Evolutionary conservation across 2,888 invertebrate species (phyloP).

Genomic region (Sepiola atlantica): DNA sequence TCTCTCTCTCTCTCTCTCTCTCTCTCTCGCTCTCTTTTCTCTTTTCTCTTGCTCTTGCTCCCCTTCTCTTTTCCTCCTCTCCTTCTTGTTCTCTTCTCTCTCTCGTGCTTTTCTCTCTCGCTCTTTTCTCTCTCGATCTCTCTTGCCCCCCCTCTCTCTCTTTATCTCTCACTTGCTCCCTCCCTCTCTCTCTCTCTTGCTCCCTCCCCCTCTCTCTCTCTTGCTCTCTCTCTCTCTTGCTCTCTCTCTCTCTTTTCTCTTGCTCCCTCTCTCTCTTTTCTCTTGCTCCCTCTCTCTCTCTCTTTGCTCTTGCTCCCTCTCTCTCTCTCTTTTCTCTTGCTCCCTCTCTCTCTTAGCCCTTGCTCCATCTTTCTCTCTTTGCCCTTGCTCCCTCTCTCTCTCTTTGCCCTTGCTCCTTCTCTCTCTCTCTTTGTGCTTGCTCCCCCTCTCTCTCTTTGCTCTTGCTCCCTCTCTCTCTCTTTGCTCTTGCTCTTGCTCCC

Average conservation of each 20-base stretch:
- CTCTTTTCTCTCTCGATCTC: conserved; percentile 49
- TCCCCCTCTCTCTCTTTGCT: too few relatives aligned
- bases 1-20: too few relatives aligned
- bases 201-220: conserved; percentile 45
- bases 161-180: background rate
- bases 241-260: background rate
- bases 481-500: too few relatives aligned
- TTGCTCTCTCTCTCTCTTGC: background rate
- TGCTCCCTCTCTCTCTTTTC: background rate
- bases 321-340: background rate
- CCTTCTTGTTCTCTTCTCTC: too few relatives aligned
- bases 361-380: too few relatives aligned
- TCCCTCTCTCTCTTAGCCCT: background rate
- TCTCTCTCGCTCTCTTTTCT: too few relatives aligned
- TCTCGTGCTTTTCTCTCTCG: conserved; percentile 48
- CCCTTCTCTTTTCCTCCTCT: too few relatives aligned
- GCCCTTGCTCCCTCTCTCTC: too few relatives aligned
- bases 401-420: too few relatives aligned
- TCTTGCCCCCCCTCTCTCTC: conserved; percentile 49
- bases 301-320: background rate
- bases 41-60: too few relatives aligned
- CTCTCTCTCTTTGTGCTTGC: too few relatives aligned
- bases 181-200: conserved; percentile 2
- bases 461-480: too few relatives aligned
- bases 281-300: background rate